Evolutionary conservation across 2,888 invertebrate species (phyloP), one percentile per base, ranked within the genome.

Genomic region (Seira ritae): DNA sequence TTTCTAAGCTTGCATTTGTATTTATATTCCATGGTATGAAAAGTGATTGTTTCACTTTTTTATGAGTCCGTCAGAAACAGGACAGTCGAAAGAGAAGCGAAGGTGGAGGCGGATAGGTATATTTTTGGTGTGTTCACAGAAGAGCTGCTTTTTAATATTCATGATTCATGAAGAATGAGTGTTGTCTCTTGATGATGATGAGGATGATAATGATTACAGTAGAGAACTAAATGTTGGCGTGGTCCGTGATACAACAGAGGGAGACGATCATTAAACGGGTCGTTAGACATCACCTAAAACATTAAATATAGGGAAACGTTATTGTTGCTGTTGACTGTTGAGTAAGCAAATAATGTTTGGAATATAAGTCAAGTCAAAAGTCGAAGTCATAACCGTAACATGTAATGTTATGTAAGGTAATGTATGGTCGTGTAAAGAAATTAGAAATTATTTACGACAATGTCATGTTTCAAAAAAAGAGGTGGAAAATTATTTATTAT

Each of bases 251-350:
- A n/a, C n/a, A n/a, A n/a, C n/a, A 60, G 4, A 60, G 60, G n/a
- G 60, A 60, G 60, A 60, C 60, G 60, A 60, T 60, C 60, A 60
- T 60, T 60, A 60, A 60, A 60, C 22, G 62, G 62, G 62, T 62
- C 62, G 62, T 20, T 62, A 62, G 62, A 60, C 60, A 60, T n/a
- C 60, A 60, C 60, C 60, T 60, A n/a, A 60, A 60, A 60, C 60
- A 60, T 17, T n/a, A 60, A 60, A 60, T 60, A 60, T n/a, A 60
- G 42, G n/a, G 60, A 60, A 17, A 6, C 6, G 6, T 60, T 60
- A 60, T 60, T 60, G 60, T n/a, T n/a, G n/a, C n/a, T 12, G 12
- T 42, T 6, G 12, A 42, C 42, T 8, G 12, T 42, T 6, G 42
- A 6, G 42, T 12, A 42, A 42, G 42, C 42, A n/a, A n/a, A n/a